Evolutionary conservation across 2,113 vertebrate species (phyloP).

Genomic region (Irena cyanogastra): DNA sequence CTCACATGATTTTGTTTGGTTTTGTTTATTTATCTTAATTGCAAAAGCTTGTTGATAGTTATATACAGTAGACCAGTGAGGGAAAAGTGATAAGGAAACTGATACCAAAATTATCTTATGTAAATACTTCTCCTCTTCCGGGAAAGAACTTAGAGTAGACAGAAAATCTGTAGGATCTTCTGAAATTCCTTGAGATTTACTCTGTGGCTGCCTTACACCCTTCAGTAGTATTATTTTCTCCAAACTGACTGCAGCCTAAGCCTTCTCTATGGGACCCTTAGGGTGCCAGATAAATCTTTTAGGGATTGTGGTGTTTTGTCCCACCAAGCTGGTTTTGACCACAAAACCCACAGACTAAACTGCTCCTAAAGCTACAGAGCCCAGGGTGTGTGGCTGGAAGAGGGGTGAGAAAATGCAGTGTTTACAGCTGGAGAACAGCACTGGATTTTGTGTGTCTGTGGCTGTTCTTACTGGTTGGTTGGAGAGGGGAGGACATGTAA

Average conservation of each 20-base stretch:
- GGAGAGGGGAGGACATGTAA: not conserved
- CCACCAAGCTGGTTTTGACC: not conserved
- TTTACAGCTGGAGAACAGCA: not conserved
- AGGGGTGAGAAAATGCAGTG: not conserved
- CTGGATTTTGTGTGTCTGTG: accelerated
- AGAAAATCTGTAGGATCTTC: not conserved
- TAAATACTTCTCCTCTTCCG: not conserved
- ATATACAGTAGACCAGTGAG: accelerated
- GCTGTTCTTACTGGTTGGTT: accelerated
- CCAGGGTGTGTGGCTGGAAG: not conserved
- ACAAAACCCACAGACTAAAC: not conserved
- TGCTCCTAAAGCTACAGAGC: not conserved
- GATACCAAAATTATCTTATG: accelerated
- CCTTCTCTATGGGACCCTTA: not conserved
- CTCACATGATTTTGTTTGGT: accelerated
- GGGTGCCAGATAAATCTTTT: not conserved
- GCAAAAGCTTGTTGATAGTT: not conserved
- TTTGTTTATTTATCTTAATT: not conserved
- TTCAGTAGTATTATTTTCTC: not conserved
- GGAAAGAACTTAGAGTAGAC: not conserved
- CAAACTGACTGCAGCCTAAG: not conserved
- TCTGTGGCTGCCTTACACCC: not conserved
- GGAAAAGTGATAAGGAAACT: not conserved
- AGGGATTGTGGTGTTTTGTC: not conserved
- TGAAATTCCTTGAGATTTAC: not conserved